phyloP scores from a whole-genome alignment of 2,113 vertebrate genomes.

The Synchiropus splendidus region DNA sequence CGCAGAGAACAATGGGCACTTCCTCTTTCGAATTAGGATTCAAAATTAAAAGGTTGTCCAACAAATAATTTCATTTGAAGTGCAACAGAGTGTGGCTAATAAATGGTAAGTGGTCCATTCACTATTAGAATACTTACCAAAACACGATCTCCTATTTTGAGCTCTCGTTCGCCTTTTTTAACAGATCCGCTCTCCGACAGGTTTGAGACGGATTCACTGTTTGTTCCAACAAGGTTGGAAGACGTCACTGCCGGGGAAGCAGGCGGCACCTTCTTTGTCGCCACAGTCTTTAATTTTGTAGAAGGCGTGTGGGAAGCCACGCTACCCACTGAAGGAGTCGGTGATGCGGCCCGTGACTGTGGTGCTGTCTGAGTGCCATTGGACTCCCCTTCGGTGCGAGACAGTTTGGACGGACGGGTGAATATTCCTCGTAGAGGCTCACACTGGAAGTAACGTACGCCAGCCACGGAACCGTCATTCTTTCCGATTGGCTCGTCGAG shows the following conservation, averaged over 20 bases:
- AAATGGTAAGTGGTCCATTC: too few species aligned
- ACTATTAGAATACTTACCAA: slow-evolving; percentile 70
- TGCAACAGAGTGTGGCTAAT: not conserved
- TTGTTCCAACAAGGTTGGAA: slow-evolving; percentile 79
- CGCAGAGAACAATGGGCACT: too few species aligned
- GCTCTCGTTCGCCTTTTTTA: slow-evolving; percentile 93
- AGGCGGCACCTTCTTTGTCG: slow-evolving; percentile 51
- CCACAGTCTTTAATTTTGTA: slow-evolving; percentile 17
- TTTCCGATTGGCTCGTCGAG: slow-evolving; percentile 95
- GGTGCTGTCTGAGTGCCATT: slow-evolving; percentile 75
- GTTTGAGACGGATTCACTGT: slow-evolving; percentile 91
- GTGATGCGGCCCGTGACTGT: slow-evolving; percentile 73
- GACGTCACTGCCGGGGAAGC: slow-evolving; percentile 61
- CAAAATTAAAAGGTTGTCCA: too few species aligned
- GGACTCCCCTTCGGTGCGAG: slow-evolving; percentile 79
- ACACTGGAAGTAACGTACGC: slow-evolving; percentile 93
- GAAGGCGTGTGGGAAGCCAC: slow-evolving; percentile 43
- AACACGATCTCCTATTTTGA: slow-evolving; percentile 90
- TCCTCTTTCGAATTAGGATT: too few species aligned
- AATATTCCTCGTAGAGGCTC: slow-evolving; percentile 89
- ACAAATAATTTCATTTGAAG: slow-evolving; percentile 27
- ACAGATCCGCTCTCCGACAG: slow-evolving; percentile 88
- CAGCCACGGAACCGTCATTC: slow-evolving; percentile 92
- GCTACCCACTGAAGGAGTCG: slow-evolving; percentile 67
- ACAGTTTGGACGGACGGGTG: slow-evolving; percentile 89